Evolutionary conservation across 2,888 invertebrate species (phyloP), one percentile per base, ranked within the genome.

Genomic region (Drosophila atripex): DNA sequence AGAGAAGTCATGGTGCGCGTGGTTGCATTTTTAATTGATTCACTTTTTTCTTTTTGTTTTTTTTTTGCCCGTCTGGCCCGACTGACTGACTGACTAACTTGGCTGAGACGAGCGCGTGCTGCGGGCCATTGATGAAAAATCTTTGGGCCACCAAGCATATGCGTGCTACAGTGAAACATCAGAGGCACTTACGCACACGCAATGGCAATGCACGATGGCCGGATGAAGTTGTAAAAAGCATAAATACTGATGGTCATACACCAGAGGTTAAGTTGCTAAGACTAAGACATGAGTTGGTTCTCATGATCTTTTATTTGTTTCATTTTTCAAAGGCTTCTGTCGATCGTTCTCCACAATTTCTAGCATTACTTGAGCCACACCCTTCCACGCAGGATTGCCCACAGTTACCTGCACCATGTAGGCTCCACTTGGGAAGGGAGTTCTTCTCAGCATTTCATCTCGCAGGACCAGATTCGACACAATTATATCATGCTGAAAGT

Each of bases 11-110:
- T 52, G 21, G 80, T 46, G 86, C 82, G 82, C 82, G 86, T 82
- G 82, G 86, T 82, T 82, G 82, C 86, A 86, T 84, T 82, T 82
- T 84, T 86, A 82, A 86, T 82, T 82, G 86, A 74, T 65, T 77
- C 58, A 59, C 71, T 56, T 47, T 49, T 38, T 21, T n/a, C 71
- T 56, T 47, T 49, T 38, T 21, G 11, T 28, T 3, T 28, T 18
- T 25, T 38, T 49, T n/a, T 35, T 50, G 21, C 38, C 56, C n/a
- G 58, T 39, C 55, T 32, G 64, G 43, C 30, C 49, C 9, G 28
- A 25, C 32, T 35, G 18, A 28, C 38, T 38, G 52, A 32, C 50
- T 52, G 39, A 4, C 51, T 57, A 18, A 50, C 46, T 64, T 53
- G 43, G 69, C 50, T 50, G 39, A 66, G 60, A 69, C 63, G 58